A percentile compares a stretch with the other conserved stretches of the same genome.
Evolutionary conservation across 1,140 invertebrate species (phyloP).

Genomic region (Drosophila asahinai): DNA sequence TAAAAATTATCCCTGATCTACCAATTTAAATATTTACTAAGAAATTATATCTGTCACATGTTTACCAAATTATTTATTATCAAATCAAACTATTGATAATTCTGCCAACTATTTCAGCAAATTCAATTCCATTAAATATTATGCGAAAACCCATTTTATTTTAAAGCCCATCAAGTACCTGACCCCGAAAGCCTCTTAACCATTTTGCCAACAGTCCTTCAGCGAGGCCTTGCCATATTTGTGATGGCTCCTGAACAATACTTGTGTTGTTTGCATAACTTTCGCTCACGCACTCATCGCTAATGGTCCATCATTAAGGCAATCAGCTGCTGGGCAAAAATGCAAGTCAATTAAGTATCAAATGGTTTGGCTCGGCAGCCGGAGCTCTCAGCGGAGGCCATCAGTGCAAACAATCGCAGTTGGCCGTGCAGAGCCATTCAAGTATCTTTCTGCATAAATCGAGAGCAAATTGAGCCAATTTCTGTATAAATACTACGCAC

Average conservation of each 20-base stretch:
- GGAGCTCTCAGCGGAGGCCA: constrained; percentile 39
- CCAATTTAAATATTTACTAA: too few species aligned
- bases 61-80: too few species aligned
- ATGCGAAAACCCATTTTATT: not conserved
- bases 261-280: constrained; percentile 19
- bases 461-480: constrained; percentile 82
- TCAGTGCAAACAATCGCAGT: constrained; percentile 75
- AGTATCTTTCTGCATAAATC: constrained; percentile 79
- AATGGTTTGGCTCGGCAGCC: constrained; percentile 50
- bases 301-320: constrained; percentile 60
- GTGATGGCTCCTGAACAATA: constrained; percentile 11
- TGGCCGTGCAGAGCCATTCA: constrained; percentile 57
- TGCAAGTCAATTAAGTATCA: constrained; percentile 83
- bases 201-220: constrained; percentile 6
- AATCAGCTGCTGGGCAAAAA: constrained; percentile 54
- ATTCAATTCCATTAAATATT: not conserved
- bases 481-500: constrained; percentile 77
- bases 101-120: not conserved
- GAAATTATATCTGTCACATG: too few species aligned
- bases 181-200: not conserved
- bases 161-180: not conserved
- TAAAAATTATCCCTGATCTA: too few species aligned
- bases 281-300: constrained; percentile 53
- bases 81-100: too few species aligned
- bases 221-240: not conserved